Percentiles rank a stretch among this genome's conserved stretches.
Conservation (phyloP, 2,888 invertebrate species). For the Omphaloscelis lunosa region DNA sequence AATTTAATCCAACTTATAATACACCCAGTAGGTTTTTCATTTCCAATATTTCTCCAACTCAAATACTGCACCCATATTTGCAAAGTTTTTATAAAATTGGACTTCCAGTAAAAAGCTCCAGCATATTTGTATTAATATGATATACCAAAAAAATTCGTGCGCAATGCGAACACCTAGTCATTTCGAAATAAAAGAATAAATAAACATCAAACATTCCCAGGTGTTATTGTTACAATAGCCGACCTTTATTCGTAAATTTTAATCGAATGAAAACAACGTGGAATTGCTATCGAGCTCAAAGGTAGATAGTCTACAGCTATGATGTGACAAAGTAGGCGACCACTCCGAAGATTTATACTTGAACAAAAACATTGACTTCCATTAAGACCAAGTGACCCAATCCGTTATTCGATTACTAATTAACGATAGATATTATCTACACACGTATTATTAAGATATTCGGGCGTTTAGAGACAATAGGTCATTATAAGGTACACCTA, state of each 20-base stretch:
- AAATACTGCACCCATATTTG: conserved; percentile 22
- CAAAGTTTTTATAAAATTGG: conserved; percentile 22
- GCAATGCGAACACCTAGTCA: conserved; percentile 35
- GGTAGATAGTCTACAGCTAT: conserved; percentile 46
- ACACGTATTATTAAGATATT: conserved; percentile 11
- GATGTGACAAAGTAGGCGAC: conserved; percentile 34
- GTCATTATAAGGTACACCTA: background rate
- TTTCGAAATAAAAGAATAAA: conserved; percentile 53
- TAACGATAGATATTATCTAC: conserved; percentile 11
- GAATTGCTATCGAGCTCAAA: conserved; percentile 40
- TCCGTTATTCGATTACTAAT: conserved; percentile 42
- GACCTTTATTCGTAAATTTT: conserved; percentile 59
- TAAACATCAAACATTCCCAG: conserved; percentile 48
- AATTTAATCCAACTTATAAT: background rate
- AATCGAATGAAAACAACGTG: conserved; percentile 64
- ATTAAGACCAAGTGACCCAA: conserved; percentile 30
- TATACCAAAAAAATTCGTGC: conserved; percentile 42
- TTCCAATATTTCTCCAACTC: conserved; percentile 12
- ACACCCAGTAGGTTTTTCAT: background rate
- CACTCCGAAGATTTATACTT: conserved; percentile 14
- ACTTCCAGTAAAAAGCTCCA: conserved; percentile 29
- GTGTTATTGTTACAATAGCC: conserved; percentile 51
- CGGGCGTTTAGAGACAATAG: background rate
- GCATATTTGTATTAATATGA: conserved; percentile 34
- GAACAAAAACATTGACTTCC: conserved; percentile 50